phyloP scores from a whole-genome alignment of 2,888 invertebrate species.

The Limnephilus auricula region DNA sequence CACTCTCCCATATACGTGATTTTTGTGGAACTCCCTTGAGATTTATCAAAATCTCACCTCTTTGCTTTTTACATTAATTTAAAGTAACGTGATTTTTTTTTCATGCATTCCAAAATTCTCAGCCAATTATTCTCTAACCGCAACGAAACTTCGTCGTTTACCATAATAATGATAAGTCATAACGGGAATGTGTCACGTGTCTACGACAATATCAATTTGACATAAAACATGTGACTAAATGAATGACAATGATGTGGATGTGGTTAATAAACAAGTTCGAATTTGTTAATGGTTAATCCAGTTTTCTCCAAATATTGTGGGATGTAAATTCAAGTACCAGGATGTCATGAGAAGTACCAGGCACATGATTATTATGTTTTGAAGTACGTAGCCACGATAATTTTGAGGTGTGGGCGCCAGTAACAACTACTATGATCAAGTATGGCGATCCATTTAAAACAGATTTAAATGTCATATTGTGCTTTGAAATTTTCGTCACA shows the following conservation, averaged over 20 bases:
- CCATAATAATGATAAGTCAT: too few species aligned
- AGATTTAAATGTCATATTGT: background rate
- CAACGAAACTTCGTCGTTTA: background rate
- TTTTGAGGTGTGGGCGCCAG: background rate
- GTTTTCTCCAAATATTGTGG: background rate
- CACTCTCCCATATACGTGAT: too few species aligned
- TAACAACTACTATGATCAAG: background rate
- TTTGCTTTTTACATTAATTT: too few species aligned
- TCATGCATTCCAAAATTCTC: background rate
- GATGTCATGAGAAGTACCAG: background rate
- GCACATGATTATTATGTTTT: background rate
- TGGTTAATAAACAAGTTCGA: background rate
- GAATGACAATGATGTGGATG: background rate
- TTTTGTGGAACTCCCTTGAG: too few species aligned
- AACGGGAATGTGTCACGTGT: background rate
- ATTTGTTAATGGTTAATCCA: background rate
- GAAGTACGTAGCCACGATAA: background rate
- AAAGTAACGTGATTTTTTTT: background rate
- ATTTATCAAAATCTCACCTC: too few species aligned
- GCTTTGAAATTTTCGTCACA: background rate
- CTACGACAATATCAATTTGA: background rate
- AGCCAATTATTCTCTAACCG: background rate
- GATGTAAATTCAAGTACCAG: background rate
- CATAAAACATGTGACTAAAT: background rate
- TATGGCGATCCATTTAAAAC: background rate